Evolutionary conservation across 2,888 invertebrate species (phyloP), one percentile per base, ranked within the genome.

Genomic region (Hoplodrina blanda): DNA sequence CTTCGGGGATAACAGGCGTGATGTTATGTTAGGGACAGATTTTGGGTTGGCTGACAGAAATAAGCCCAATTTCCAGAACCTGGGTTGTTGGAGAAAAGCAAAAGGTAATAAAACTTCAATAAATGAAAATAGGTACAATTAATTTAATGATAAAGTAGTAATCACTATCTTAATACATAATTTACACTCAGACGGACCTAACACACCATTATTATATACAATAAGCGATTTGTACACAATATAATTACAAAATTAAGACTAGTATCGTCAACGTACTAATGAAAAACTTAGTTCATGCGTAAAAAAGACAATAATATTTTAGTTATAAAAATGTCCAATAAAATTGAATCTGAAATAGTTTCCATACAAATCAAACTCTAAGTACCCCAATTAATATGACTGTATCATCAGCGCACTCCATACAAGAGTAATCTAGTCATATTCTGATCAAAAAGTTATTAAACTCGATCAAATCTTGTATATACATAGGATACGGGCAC

Each of bases 41-140:
- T n/a, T n/a, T n/a, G n/a, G n/a, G n/a, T n/a, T 25, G 25, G 25
- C 25, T 25, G 25, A 25, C n/a, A 25, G 25, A 25, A 25, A 1
- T 2, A 37, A 37, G 37, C 37, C 7, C 8, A 37, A 37, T 8
- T 37, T 37, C 37, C 13, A 41, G 13, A 11, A 41, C 11, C 11
- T 13, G 11, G 41, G 8, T 15, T n/a, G 8, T 8, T 15, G n/a
- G n/a, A n/a, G n/a, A n/a, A n/a, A 53, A 25, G 44, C 10, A 19
- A 15, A 30, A 7, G 57, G 11, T 55, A 87, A 86, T 85, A 85
- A 92, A 92, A 92, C 89, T 85, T 78, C 88, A 83, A 73, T 55
- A 65, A 80, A 86, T 92, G 93, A 95, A 94, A 95, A 95, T 95
- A 94, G 92, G 91, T 93, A 91, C 89, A 92, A 90, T 94, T 94